Conservation (phyloP, 1,140 invertebrate genomes). For the Tetranychus urticae region DNA sequence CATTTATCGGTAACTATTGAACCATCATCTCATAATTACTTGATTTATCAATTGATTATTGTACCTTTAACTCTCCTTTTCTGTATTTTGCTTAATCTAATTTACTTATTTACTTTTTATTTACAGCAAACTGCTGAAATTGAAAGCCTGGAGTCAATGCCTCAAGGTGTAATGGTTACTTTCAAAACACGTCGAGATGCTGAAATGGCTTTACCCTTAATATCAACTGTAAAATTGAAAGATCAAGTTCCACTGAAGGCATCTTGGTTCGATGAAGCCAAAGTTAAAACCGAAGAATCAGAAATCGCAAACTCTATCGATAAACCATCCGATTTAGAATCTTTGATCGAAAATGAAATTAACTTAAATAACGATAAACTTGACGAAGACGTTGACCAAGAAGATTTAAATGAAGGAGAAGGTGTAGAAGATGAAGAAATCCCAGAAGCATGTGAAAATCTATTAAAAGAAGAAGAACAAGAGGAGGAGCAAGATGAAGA, state of each 20-base stretch:
- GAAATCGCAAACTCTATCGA: too few species aligned
- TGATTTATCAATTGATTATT: not conserved
- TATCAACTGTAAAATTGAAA: conserved; percentile 29
- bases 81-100: not conserved
- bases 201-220: conserved; percentile 37
- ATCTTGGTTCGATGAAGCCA: conserved; percentile 1
- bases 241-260: not conserved
- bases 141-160: conserved; percentile 35
- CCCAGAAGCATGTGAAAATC: not conserved
- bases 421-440: not conserved
- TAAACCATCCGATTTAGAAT: too few species aligned
- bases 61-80: not conserved
- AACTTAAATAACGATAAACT: too few species aligned
- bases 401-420: not conserved
- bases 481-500: not conserved
- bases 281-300: too few species aligned
- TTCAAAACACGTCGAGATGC: conserved; percentile 46
- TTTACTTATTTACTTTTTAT: not conserved
- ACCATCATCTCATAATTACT: not conserved
- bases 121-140: conserved; percentile 43
- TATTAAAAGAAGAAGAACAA: too few species aligned
- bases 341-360: too few species aligned
- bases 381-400: too few species aligned
- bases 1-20: conserved; percentile 39
- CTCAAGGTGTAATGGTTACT: conserved; percentile 38